phyloP scores from a whole-genome alignment of 92 coral and sea anemone genomes.

The Zoanthus sociatus region DNA sequence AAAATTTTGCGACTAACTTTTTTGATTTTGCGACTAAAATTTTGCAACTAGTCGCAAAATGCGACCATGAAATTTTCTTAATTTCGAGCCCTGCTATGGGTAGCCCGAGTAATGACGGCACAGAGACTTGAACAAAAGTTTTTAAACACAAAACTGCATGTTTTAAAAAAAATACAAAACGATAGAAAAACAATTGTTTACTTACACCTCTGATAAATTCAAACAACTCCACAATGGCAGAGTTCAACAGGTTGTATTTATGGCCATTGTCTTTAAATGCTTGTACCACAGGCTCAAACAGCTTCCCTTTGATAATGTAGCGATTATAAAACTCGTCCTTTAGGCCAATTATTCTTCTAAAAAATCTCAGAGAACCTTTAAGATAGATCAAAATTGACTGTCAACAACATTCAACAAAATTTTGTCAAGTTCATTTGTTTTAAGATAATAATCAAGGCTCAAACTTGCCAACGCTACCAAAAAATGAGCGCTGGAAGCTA shows the following conservation, averaged over 20 bases:
- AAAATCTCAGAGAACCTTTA: slow-evolving; percentile 93
- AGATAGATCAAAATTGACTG: background rate
- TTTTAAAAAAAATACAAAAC: background rate
- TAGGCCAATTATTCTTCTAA: slow-evolving; percentile 94
- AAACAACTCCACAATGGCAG: slow-evolving; percentile 97
- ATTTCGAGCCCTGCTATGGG: no score
- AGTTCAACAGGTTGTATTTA: slow-evolving; percentile 94
- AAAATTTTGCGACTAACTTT: no score
- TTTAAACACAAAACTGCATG: no score
- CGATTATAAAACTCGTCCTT: slow-evolving; percentile 99
- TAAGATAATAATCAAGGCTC: no score
- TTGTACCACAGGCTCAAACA: slow-evolving; percentile 86
- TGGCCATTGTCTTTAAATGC: slow-evolving; percentile 92
- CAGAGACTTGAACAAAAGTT: no score
- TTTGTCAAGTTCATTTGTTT: no score
- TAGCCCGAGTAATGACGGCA: no score
- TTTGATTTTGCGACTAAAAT: no score
- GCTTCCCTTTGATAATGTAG: slow-evolving; percentile 93
- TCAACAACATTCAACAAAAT: background rate
- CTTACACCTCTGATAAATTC: slow-evolving; percentile 97
- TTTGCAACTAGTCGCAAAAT: no score
- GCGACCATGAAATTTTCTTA: no score
- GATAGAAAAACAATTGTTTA: background rate
- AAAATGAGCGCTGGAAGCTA: no score
- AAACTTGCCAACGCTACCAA: no score